Evolutionary conservation across 2,113 vertebrate species (phyloP), one percentile per base, ranked within the genome.

Genomic region (Otis tarda): DNA sequence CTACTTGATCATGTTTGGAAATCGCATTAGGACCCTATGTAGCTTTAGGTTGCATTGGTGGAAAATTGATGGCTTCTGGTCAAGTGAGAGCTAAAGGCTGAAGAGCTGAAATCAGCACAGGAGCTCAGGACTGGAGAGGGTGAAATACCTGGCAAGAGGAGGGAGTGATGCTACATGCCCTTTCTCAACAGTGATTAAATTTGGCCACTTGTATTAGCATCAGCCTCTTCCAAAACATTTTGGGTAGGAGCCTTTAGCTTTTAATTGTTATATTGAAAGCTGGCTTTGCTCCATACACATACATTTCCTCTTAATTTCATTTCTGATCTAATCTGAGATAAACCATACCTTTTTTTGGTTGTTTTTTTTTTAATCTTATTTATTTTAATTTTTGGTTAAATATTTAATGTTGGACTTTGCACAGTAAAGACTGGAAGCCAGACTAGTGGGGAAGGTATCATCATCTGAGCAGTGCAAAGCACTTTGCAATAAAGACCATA

Each of bases 1-100:
- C 25, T 73, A 25, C 25, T 86, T n/a, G 61, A 41, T 52, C 9
- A 7, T 1, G 0, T 70, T 64, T 68, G 73, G 47, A 65, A 92
- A 30, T 30, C 1, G 1, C 60, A 6, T 47, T 30, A 49, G 74
- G 37, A 56, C 4, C 28, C 27, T n/a, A 2, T 1, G 2, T 6
- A 41, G 43, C 52, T 63, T 83, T 71, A 59, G 60, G 14, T 68
- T 74, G n/a, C 5, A 1, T 2, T 50, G 52, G 12, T 49, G 39
- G 69, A 41, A 79, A 85, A 53, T 9, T n/a, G 55, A 3, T 74
- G 31, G 27, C 19, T 86, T 39, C 35, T 74, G 52, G 14, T 65
- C 47, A 53, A 28, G 35, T 14, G 47, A 33, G 35, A 41, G 50
- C 12, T 35, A 35, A 64, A 75, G 28, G 31, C 22, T 76, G 55